Base-by-base conservation (phyloP, 2,888 invertebrate genomes). In the Phalera bucephala region DNA sequence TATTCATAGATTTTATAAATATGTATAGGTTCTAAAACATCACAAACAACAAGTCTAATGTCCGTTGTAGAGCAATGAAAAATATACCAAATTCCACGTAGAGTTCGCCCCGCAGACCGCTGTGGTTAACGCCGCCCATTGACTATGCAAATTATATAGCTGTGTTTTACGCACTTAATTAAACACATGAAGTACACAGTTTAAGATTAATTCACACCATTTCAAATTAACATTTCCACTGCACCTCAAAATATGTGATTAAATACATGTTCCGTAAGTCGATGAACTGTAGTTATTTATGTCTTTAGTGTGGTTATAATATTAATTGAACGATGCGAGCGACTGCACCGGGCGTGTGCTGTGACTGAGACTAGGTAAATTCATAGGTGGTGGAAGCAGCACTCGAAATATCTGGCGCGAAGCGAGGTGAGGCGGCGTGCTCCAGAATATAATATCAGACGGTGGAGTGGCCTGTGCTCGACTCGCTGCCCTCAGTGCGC, bases 401-500 rank as follows among this genome's bases (percentile, higher is more conserved):
- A 85, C 88, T 89, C 79, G 89, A 91, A 80, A 91, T 87, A 85
- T 91, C 91, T 78, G 83, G 80, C 74, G 83, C 81, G 85, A 76
- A 65, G 75, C 71, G 84, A 78, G 86, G 85, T 71, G 86, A 82
- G 88, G 78, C 73, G 77, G 72, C 87, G 80, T 88, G 89, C 83
- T 91, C 91, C 76, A 88, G 89, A 88, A 88, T 89, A 89, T 86
- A 85, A 89, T 89, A 88, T 87, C 80, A 89, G 81, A 72, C 80
- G 62, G 76, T 79, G 73, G 72, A 82, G 85, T 80, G 85, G 82
- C 72, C 77, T 71, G 74, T 66, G 77, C 78, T 62, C 54, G 52
- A 45, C 56, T 51, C 65, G 56, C 58, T 69, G 69, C 66, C 65
- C 61, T 64, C 62, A 49, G 53, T 64, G 64, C 57, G 72, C 67